A percentile compares a stretch with the other conserved stretches of the same genome.
Conservation (phyloP, 2,113 vertebrate species). For the Varanus salvator region DNA sequence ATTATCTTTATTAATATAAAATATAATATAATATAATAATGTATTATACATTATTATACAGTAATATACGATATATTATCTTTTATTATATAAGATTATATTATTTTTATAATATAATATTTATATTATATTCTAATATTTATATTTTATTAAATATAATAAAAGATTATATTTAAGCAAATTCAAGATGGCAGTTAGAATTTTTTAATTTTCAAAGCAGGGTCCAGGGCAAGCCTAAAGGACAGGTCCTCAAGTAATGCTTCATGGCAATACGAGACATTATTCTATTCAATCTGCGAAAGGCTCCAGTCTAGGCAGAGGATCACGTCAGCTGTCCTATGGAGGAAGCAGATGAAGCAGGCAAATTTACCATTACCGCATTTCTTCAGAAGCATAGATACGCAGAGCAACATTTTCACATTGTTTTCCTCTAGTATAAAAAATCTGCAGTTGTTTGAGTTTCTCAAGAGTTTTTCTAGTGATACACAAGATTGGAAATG, state of each 20-base stretch:
- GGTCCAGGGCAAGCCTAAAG: no score
- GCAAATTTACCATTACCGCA: neutral
- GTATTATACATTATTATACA: no score
- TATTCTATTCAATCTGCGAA: neutral
- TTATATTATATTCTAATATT: no score
- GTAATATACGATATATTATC: no score
- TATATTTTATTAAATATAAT: no score
- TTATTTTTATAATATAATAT: neutral
- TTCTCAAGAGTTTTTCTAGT: neutral
- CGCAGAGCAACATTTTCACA: neutral
- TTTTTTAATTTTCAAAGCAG: no score
- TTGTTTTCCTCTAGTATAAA: neutral
- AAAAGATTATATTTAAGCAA: neutral
- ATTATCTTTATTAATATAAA: no score
- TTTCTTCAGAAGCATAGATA: neutral
- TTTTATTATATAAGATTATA: no score
- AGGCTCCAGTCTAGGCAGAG: neutral
- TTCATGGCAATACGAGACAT: neutral
- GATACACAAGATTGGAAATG: neutral
- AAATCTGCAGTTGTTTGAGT: neutral
- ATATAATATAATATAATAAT: no score
- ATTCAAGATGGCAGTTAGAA: neutral
- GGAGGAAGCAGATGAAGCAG: neutral
- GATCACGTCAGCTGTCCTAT: neutral
- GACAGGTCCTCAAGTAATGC: neutral